Percentiles rank a stretch among this genome's conserved stretches.
Conservation (phyloP, 2,797 vertebrate genomes). For the Cephalopachus bancanus region DNA sequence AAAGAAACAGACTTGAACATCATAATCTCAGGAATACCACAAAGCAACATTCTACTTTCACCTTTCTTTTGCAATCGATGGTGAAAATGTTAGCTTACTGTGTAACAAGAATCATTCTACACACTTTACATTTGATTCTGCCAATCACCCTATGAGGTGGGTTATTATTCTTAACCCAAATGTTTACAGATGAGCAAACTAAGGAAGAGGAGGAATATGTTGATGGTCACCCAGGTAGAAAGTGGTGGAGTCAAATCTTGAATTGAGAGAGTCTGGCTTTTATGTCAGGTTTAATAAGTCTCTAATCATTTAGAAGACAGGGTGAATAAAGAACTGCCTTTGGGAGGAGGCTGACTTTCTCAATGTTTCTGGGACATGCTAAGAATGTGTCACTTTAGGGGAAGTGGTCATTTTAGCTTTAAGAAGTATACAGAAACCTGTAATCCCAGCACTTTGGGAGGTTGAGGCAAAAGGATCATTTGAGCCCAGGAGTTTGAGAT, state of each 20-base stretch:
- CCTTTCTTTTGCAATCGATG: neutral
- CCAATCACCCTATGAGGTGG: neutral
- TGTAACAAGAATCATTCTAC: neutral
- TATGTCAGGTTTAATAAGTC: neutral
- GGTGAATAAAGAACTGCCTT: neutral
- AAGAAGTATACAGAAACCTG: neutral
- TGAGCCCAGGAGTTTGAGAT: no score
- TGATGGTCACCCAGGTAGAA: neutral
- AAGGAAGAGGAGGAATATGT: neutral
- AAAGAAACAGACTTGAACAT: neutral
- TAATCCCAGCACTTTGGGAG: no score
- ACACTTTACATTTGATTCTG: neutral
- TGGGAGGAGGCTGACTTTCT: neutral
- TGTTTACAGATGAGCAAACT: slow-evolving; percentile 14
- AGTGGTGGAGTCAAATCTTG: neutral
- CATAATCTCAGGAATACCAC: neutral
- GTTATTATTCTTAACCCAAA: slow-evolving; percentile 1
- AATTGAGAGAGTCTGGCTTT: neutral
- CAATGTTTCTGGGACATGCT: neutral
- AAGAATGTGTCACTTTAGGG: neutral
- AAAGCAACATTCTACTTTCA: neutral
- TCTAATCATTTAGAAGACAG: neutral
- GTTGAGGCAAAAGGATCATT: no score
- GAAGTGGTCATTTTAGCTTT: neutral
- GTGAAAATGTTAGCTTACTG: slow-evolving; percentile 26